Evolutionary conservation across 1,140 invertebrate genomes (phyloP).

Genomic region (Anoplolepis gracilipes): DNA sequence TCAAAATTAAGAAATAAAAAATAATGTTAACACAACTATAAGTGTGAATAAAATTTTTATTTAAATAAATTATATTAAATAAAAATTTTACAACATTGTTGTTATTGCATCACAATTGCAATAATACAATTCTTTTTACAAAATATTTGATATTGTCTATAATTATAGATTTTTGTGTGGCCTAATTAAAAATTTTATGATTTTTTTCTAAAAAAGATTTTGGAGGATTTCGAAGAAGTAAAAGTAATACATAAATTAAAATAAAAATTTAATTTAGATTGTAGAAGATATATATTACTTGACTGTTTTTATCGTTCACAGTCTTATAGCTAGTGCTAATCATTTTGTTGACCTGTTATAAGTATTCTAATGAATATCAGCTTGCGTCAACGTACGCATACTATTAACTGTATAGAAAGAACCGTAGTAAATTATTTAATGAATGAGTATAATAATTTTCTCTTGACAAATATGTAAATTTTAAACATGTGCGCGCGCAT

Average conservation of each 20-base stretch:
- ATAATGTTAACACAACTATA: not conserved
- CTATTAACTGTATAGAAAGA: not conserved
- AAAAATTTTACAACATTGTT: too few relatives aligned
- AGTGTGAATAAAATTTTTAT: not conserved
- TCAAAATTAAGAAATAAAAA: not conserved
- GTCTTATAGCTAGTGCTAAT: slow-evolving; percentile 53
- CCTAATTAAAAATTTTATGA: not conserved
- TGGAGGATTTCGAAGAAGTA: too few relatives aligned
- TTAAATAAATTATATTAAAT: not conserved
- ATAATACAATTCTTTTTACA: too few relatives aligned
- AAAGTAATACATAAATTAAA: not conserved
- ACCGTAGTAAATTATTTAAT: not conserved
- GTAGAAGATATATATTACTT: not conserved
- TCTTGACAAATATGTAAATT: not conserved
- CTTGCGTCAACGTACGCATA: slow-evolving; percentile 8
- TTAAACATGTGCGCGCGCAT: not conserved
- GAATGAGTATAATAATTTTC: slow-evolving; percentile 8
- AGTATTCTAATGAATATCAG: slow-evolving; percentile 56
- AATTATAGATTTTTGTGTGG: too few relatives aligned
- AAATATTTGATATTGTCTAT: too few relatives aligned
- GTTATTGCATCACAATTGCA: too few relatives aligned
- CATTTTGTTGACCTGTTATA: slow-evolving; percentile 67
- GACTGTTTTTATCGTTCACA: not conserved
- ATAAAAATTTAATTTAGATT: slow-evolving; percentile 2
- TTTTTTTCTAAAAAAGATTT: not conserved